Conservation (phyloP, 1,140 invertebrate genomes). For the Solen grandis region DNA sequence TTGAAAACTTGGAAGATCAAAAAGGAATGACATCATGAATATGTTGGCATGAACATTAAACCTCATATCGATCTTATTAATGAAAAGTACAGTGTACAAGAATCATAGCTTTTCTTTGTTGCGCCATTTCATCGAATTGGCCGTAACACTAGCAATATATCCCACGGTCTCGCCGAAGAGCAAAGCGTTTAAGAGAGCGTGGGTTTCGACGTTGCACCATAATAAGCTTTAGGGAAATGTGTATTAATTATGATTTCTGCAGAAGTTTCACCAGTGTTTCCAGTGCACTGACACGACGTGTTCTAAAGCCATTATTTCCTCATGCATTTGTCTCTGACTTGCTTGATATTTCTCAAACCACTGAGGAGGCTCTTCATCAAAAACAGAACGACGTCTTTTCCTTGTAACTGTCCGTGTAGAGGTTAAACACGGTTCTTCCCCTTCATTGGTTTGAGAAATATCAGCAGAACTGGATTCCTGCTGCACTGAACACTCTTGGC, state of each 20-base stretch:
- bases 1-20: too few species aligned
- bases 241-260: too few species aligned
- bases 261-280: background rate
- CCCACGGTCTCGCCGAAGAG: too few species aligned
- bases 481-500: background rate
- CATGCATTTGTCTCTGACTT: constrained; percentile 7
- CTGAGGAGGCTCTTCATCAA: constrained; percentile 1
- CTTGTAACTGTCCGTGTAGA: background rate
- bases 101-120: too few species aligned
- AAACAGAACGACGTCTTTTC: background rate
- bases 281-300: background rate
- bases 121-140: too few species aligned
- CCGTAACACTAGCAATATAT: too few species aligned
- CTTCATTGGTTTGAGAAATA: constrained; percentile 7
- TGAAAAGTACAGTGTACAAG: too few species aligned
- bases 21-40: background rate
- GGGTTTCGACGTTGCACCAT: too few species aligned
- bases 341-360: constrained; percentile 9
- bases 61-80: too few species aligned
- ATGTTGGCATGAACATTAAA: background rate
- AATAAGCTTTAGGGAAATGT: too few species aligned
- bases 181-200: too few species aligned
- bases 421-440: background rate
- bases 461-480: background rate
- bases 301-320: background rate